These are phyloP conservation scores for Thamnaconus septentrionalis DNA, from an alignment of 2,113 vertebrate genomes.

Conservation along the genomic window DNA sequence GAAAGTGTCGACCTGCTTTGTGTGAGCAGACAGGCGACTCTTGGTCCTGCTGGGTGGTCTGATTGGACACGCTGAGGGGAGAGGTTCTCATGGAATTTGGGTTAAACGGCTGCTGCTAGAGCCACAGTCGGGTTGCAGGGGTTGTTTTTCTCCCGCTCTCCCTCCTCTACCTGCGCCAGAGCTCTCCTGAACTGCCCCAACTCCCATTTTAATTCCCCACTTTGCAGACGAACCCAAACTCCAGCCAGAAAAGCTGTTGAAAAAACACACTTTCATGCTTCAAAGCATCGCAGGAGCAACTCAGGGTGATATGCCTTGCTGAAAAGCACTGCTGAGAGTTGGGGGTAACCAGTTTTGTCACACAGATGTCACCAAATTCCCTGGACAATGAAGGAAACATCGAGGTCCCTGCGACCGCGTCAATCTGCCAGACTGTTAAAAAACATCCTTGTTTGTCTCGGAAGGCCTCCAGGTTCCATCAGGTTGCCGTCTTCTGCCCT, in stretches of 20 bases:
- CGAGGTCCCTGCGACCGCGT: not conserved
- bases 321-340: conserved; percentile 34
- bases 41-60: conserved; percentile 59
- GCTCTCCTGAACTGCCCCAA: conserved; percentile 10
- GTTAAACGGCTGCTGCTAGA: conserved; percentile 21
- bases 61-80: conserved; percentile 35
- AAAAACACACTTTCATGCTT: conserved; percentile 1
- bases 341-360: conserved; percentile 4
- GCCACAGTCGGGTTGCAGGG: conserved; percentile 10
- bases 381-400: not conserved
- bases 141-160: no score
- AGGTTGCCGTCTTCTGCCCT: conserved; percentile 2
- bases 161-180: not conserved
- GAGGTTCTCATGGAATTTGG: conserved; percentile 35
- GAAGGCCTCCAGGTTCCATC: no score
- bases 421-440: conserved; percentile 18
- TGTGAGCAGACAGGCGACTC: conserved; percentile 17
- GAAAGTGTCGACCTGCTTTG: conserved; percentile 30
- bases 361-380: not conserved
- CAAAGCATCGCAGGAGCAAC: conserved; percentile 1
- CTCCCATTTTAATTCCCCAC: not conserved
- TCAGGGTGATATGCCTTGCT: conserved; percentile 1
- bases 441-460: not conserved
- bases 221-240: conserved; percentile 16
- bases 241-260: not conserved